Evolutionary conservation across 37 sponge, comb jelly and placozoan genomes (phyloP), one percentile per base, ranked within the genome.

Genomic region (Ephydatia muelleri): DNA sequence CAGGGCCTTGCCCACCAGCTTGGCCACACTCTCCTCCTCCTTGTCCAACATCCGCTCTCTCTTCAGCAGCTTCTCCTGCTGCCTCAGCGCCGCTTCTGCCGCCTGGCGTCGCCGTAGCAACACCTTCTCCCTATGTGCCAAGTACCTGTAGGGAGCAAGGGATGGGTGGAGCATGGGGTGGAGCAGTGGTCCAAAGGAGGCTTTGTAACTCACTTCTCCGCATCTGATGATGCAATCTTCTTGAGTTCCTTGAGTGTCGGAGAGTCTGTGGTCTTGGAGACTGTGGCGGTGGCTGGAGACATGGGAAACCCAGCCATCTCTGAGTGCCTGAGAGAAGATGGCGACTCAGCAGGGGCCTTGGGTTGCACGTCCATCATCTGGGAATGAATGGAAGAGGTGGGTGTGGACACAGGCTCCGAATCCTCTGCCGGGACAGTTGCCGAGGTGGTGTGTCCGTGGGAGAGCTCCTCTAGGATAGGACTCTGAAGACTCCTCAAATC

Each of bases 31-130:
- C 35, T 72, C 81, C 39, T 91, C 88, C 36, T 85, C 92, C 71
- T 70, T 32, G 3, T 79, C 48, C 57, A 95, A 49, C 28, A 76
- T 22, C 47, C 70, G 70, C 64, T 92, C 88, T 77, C 65, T 88
- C 80, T 84, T 39, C 64, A 89, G 73, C 82, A 95, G 88, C 69
- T 87, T 72, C 73, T 83, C 39, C 38, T 89, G 88, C 29, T 68
- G 22, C 64, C 34, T 57, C 73, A 90, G 75, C 8, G 81, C 76
- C 29, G 38, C 86, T n/a, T 90, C 94, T 16, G 94, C 91, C 12
- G 82, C 73, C 29, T 65, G 69, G 1, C 85, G 70, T 28, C 80
- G 83, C 34, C 78, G 77, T 69, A 66, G 2, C 65, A 95, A 72
- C 36, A 68, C 64, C 73, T 80, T 66, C 65, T 93, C 94, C 5